phyloP scores from a whole-genome alignment of 2,888 invertebrate genomes.

The Chymomyza fuscimana region DNA sequence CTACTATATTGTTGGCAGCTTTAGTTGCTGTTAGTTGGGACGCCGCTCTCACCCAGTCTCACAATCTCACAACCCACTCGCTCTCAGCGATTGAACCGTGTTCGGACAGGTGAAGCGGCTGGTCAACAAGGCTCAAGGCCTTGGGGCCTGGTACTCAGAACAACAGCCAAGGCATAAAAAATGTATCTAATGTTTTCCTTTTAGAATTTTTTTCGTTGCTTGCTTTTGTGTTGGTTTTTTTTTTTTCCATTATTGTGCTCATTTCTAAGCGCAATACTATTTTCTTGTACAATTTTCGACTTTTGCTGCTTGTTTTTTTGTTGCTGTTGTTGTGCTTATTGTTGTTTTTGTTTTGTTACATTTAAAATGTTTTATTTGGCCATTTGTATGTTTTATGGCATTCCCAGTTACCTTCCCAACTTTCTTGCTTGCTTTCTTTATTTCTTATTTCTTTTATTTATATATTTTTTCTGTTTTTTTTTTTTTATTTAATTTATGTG shows the following conservation, averaged over 20 bases:
- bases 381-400: slow-evolving; percentile 74
- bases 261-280: slow-evolving; percentile 6
- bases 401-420: slow-evolving; percentile 50
- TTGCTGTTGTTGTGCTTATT: slow-evolving; percentile 11
- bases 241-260: background rate
- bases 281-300: slow-evolving; percentile 1
- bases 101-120: background rate
- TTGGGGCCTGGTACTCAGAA: background rate
- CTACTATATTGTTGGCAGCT: background rate
- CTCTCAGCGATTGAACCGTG: background rate
- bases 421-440: background rate
- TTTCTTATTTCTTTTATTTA: background rate
- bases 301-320: slow-evolving; percentile 1
- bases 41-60: background rate
- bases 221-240: slow-evolving; percentile 14
- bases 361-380: slow-evolving; percentile 75
- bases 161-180: background rate
- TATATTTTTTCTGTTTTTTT: slow-evolving; percentile 25
- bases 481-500: slow-evolving; percentile 51
- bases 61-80: no score
- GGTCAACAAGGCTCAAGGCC: background rate
- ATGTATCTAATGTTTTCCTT: slow-evolving; percentile 50
- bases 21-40: background rate
- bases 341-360: slow-evolving; percentile 57
- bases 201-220: slow-evolving; percentile 7